Conservation (phyloP, 2,888 invertebrate genomes). For the Meloe dianella region DNA sequence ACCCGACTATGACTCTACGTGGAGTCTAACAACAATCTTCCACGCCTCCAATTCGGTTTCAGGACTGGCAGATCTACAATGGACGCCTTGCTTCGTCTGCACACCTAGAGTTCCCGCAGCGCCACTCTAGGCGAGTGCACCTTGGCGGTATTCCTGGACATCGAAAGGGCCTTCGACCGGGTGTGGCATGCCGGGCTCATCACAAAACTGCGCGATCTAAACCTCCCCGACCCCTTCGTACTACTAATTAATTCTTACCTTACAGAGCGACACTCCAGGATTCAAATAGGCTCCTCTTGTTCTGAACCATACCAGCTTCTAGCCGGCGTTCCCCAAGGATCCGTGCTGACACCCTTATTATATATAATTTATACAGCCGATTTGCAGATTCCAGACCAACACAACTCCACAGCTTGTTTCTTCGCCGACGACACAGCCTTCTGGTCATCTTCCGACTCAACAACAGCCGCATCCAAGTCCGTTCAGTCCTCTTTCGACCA, state of each 20-base stretch:
- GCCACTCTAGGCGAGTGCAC: conserved; percentile 18
- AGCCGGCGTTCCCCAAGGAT: too few species aligned
- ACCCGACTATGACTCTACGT: not conserved
- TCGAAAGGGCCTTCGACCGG: conserved; percentile 22
- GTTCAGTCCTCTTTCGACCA: too few species aligned
- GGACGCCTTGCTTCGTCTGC: conserved; percentile 19
- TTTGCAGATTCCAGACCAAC: too few species aligned
- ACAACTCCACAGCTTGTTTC: too few species aligned
- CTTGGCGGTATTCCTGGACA: conserved; percentile 36
- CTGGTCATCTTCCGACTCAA: too few species aligned
- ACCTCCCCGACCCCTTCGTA: conserved; percentile 1
- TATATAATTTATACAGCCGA: too few species aligned
- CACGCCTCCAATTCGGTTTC: not conserved
- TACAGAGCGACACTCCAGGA: too few species aligned
- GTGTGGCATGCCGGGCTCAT: conserved; percentile 39
- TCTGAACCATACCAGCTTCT: not conserved
- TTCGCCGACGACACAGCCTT: too few species aligned
- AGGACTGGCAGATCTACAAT: not conserved
- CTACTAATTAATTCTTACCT: conserved; percentile 17
- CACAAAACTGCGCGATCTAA: conserved; percentile 29
- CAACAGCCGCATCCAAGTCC: too few species aligned
- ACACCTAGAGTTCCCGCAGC: conserved; percentile 12
- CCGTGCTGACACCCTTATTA: too few species aligned
- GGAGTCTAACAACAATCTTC: not conserved
- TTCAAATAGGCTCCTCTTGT: not conserved